Evolutionary conservation across 2,113 vertebrate species (phyloP).

Genomic region (Sceloporus undulatus): DNA sequence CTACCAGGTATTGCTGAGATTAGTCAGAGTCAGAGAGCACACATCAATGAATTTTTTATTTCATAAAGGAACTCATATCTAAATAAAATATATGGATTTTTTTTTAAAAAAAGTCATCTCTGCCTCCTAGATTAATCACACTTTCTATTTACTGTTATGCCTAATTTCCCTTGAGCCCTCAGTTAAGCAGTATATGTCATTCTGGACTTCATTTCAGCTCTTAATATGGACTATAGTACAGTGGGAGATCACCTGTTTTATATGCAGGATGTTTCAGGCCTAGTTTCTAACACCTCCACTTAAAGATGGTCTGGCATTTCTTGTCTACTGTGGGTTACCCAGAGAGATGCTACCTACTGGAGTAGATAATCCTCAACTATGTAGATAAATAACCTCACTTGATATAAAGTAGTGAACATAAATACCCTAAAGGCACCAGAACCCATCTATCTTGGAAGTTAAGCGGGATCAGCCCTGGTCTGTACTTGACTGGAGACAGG

Average conservation of each 20-base stretch:
- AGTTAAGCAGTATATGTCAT: conserved; percentile 11
- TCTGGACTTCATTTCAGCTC: not conserved
- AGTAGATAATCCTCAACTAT: not conserved
- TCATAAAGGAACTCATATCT: conserved; percentile 85
- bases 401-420: not conserved
- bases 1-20: conserved; percentile 82
- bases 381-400: not conserved
- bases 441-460: too few species aligned
- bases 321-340: not conserved
- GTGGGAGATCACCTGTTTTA: not conserved
- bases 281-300: not conserved
- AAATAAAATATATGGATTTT: conserved; percentile 88
- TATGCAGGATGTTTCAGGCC: not conserved
- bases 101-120: conserved; percentile 55
- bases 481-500: too few species aligned
- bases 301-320: not conserved
- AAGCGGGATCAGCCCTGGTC: too few species aligned
- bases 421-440: too few species aligned
- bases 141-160: conserved; percentile 58
- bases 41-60: conserved; percentile 88
- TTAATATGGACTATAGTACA: conserved; percentile 16
- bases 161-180: conserved; percentile 50
- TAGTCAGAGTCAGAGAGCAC: conserved; percentile 70
- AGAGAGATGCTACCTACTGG: not conserved
- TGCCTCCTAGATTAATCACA: conserved; percentile 65